These are phyloP conservation scores for Zelostemma sp. DNA, from an alignment of 1,140 invertebrate genomes.

Conservation along the genomic window DNA sequence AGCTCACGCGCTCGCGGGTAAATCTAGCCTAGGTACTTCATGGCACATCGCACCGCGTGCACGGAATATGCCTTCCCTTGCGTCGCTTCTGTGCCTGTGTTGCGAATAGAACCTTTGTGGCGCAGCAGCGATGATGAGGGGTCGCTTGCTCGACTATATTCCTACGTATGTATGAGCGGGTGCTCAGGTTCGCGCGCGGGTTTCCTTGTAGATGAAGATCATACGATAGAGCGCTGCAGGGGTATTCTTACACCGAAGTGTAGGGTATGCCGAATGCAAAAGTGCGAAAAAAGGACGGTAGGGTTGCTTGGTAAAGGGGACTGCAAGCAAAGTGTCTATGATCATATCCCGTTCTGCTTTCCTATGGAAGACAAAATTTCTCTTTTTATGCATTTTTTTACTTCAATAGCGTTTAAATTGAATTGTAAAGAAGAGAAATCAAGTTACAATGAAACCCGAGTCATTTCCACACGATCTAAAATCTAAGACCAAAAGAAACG, in stretches of 20 bases:
- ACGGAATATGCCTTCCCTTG: slow-evolving; percentile 8
- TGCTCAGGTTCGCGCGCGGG: slow-evolving; percentile 21
- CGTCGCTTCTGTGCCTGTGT: slow-evolving; percentile 2
- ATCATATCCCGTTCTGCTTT: neutral
- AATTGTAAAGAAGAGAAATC: no score
- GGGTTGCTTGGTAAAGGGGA: slow-evolving; percentile 40
- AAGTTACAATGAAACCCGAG: no score
- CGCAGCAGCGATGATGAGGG: slow-evolving; percentile 9
- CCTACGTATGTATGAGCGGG: slow-evolving; percentile 17
- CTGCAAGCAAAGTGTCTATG: slow-evolving; percentile 11
- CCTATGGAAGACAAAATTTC: no score
- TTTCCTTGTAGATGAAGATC: slow-evolving; percentile 48
- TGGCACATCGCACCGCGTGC: slow-evolving; percentile 37
- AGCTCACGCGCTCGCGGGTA: slow-evolving; percentile 32
- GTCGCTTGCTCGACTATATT: slow-evolving; percentile 29
- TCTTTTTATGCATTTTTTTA: no score
- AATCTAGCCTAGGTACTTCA: slow-evolving; percentile 37
- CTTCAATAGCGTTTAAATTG: neutral
- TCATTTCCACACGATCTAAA: no score
- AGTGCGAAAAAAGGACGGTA: slow-evolving; percentile 57
- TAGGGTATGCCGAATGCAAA: slow-evolving; percentile 53
- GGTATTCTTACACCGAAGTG: slow-evolving; percentile 56
- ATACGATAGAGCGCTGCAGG: slow-evolving; percentile 47
- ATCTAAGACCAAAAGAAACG: no score
- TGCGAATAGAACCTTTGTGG: slow-evolving; percentile 21